Base-by-base conservation (phyloP, 2,888 invertebrate species). In the Linyphia triangularis region DNA sequence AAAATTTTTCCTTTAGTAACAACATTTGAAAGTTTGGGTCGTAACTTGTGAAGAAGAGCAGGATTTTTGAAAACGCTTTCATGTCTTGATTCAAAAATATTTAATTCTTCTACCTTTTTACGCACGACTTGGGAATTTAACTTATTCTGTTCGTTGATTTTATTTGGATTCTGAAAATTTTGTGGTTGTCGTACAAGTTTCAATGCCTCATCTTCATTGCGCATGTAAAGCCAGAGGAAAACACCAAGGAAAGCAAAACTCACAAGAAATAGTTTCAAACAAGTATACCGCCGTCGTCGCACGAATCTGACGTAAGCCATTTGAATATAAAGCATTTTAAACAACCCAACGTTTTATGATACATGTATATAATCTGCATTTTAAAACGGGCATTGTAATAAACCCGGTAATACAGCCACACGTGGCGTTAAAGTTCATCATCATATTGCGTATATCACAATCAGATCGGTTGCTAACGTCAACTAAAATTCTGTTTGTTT, bases 161-260 rank as follows among this genome's bases (percentile, higher is more conserved):
- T 57, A 22, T 37, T 9, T 1, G 57, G 28, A 59, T 9, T 37
- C 28, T 70, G 16, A 22, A 72, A 30, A 63, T 24, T 19, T 28
- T 40, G n/a, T 13, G 73, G 40, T 22, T 89, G 33, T 24, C 65
- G 13, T 9, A 72, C 16, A 43, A 4, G 1, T 10, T 28, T n/a
- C 28, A 59, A 9, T 19, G 75, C 40, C 43, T 70, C 63, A 13
- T 61, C 16, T 22, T 40, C 13, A 37, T 30, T 84, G 30, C 63
- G 59, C 37, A 86, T 51, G 51, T 78, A 75, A 9, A 86, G 59
- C 89, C 89, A 89, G 51, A 89, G 85, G 22, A 89, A 28, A 28
- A 85, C 85, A 13, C 81, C 81, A 24, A 82, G 13, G 16, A 81
- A 40, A 40, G 81, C 75, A 75, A 77, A 85, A 33, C 30, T 26